Evolutionary conservation across 2,113 vertebrate genomes (phyloP), one percentile per base, ranked within the genome.

Genomic region (Laterallus jamaicensis): DNA sequence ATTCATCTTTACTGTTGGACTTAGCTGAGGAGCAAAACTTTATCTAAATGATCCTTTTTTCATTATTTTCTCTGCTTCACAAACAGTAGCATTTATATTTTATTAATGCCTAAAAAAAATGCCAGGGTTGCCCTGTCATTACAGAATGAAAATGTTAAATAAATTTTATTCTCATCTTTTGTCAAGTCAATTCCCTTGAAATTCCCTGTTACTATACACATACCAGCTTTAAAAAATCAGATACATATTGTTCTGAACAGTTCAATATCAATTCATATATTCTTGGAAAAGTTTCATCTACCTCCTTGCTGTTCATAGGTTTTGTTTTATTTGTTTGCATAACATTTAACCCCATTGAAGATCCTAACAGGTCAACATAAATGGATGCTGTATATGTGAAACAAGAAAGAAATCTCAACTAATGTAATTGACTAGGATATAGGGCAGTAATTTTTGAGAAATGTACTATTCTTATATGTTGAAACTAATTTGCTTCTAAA

Each of bases 141-240:
- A 73, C 8, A 40, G 52, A 63, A 25, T 31, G 37, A 89, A 90
- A 90, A 76, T 15, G 6, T 58, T 54, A 49, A 75, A 74, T 50
- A 49, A 74, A 56, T 73, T 50, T 73, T 84, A 73, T 54, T 8
- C 8, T 92, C 6, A 3, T 42, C 52, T 77, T 62, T 39, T 24
- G 4, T 54, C 22, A 56, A 37, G 18, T 47, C 29, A 69, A 15
- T 42, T 49, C 11, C 26, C 31, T 58, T 78, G 44, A 79, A 89
- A 84, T 29, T 29, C 63, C 29, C 39, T 71, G 42, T 69, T 77
- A 79, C 44, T 82, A 62, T 39, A 87, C 4, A 75, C 1, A 14
- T n/a, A 66, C 1, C 5, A 60, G 50, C 18, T 3, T 11, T 15
- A 31, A 52, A 52, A 75, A 28, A 24, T 0, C 4, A 2, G 5